Conservation (phyloP, 2,888 invertebrate species). For the Nesidiocoris tenuis region DNA sequence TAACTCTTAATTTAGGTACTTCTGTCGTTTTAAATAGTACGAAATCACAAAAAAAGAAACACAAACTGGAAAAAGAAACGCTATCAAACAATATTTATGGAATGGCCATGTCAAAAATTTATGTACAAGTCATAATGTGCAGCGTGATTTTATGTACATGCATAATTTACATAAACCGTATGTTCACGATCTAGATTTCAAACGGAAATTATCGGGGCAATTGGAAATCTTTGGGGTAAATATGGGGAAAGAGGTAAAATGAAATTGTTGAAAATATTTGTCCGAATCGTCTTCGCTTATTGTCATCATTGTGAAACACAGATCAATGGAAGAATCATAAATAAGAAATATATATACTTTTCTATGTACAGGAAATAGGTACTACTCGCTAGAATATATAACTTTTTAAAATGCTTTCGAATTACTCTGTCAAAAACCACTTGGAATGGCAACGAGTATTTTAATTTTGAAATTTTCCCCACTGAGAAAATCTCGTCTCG, state of each 20-base stretch:
- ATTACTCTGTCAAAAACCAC: constrained; percentile 36
- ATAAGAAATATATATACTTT: constrained; percentile 40
- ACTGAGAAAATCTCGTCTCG: constrained; percentile 1
- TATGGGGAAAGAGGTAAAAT: constrained; percentile 3
- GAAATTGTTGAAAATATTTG: not conserved
- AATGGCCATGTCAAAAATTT: not conserved
- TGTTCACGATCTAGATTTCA: too few relatives aligned
- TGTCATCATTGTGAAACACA: constrained; percentile 47
- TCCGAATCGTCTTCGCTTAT: constrained; percentile 39
- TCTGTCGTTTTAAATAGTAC: constrained; percentile 8
- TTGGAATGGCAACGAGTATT: constrained; percentile 48
- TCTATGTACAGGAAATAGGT: constrained; percentile 39
- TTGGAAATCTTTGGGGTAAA: too few relatives aligned
- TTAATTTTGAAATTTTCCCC: constrained; percentile 29
- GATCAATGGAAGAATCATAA: constrained; percentile 16
- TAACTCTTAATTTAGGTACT: constrained; percentile 3
- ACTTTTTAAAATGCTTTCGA: constrained; percentile 38
- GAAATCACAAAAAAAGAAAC: constrained; percentile 1
- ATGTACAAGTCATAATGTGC: not conserved
- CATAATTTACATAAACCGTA: not conserved
- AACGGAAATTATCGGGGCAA: too few relatives aligned
- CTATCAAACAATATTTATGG: not conserved
- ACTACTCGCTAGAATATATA: constrained; percentile 40
- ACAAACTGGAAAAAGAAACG: not conserved
- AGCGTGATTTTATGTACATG: not conserved